Evolutionary conservation across 2,888 invertebrate species (phyloP), one percentile per base, ranked within the genome.

Genomic region (Drosophila mayaguana): DNA sequence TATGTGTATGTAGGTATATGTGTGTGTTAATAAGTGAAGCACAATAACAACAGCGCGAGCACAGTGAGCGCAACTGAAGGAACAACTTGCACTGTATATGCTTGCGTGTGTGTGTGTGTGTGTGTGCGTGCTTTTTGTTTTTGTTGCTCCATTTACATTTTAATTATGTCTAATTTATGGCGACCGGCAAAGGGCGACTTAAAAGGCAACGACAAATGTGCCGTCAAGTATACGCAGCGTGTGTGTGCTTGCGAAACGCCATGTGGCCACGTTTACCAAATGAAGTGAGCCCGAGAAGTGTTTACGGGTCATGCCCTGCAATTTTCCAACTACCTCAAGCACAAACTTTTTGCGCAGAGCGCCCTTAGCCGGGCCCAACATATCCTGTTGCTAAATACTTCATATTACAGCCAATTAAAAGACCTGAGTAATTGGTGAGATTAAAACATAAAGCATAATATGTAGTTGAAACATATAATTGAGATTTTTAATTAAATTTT

Each of bases 161-260:
- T 78, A 87, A 84, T 87, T 76, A 87, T 67, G 64, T 63, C 63
- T 79, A 76, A 87, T 87, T 87, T 82, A 87, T 79, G 76, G 70
- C 79, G 66, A 62, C 63, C 79, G 66, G 65, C 60, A 75, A 66
- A 57, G 59, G 68, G 63, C 68, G 67, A 61, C 78, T 78, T 59
- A 55, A 75, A 70, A 63, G 75, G 57, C 64, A 68, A 61, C 51
- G 51, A 60, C 53, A 72, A 78, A 61, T 63, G 61, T 36, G 65
- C 63, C 64, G 69, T 75, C 80, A 83, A 83, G 82, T 67, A 81
- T 83, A 71, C 78, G 72, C 55, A 32, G 43, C 32, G 55, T 56
- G 55, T 20, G 55, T 43, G 55, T 14, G 28, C 28, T 22, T 16
- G 51, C 36, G 51, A 53, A 53, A 22, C 51, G 57, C 25, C 62